Conservation (phyloP, 2,888 invertebrate genomes). For the Yponomeuta sedellus region DNA sequence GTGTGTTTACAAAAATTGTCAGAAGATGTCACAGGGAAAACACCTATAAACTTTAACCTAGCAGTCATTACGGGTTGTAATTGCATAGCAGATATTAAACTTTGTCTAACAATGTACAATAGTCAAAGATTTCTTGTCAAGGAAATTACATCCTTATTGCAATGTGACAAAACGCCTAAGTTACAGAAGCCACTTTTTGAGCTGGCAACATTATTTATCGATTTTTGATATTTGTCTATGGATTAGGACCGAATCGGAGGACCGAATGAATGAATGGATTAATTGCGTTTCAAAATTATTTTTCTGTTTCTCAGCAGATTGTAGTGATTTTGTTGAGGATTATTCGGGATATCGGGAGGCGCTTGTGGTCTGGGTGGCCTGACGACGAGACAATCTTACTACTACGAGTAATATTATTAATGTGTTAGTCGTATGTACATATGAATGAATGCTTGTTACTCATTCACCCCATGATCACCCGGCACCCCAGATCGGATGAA, state of each 20-base stretch:
- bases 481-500: too few relatives aligned
- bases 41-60: slow-evolving; percentile 37
- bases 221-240: slow-evolving; percentile 30
- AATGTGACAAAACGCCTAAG: slow-evolving; percentile 42
- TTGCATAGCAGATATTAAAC: slow-evolving; percentile 39
- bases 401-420: too few relatives aligned
- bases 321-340: too few relatives aligned
- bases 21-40: slow-evolving; percentile 55
- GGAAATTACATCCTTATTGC: slow-evolving; percentile 53
- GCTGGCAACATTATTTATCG: slow-evolving; percentile 66
- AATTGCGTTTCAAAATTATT: slow-evolving; percentile 1
- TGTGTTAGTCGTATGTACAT: too few relatives aligned
- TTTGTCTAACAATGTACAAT: slow-evolving; percentile 30
- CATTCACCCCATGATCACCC: too few relatives aligned
- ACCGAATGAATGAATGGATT: slow-evolving; percentile 7
- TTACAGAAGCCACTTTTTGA: slow-evolving; percentile 44
- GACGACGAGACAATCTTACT: too few relatives aligned
- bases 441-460: too few relatives aligned
- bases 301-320: too few relatives aligned
- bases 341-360: too few relatives aligned
- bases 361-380: too few relatives aligned
- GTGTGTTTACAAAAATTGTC: slow-evolving; percentile 75
- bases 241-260: background rate
- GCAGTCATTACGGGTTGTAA: slow-evolving; percentile 44
- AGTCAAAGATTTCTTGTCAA: slow-evolving; percentile 33